phyloP scores from a whole-genome alignment of 2,888 invertebrate genomes.

The Parapristionchus giblindavisi region DNA sequence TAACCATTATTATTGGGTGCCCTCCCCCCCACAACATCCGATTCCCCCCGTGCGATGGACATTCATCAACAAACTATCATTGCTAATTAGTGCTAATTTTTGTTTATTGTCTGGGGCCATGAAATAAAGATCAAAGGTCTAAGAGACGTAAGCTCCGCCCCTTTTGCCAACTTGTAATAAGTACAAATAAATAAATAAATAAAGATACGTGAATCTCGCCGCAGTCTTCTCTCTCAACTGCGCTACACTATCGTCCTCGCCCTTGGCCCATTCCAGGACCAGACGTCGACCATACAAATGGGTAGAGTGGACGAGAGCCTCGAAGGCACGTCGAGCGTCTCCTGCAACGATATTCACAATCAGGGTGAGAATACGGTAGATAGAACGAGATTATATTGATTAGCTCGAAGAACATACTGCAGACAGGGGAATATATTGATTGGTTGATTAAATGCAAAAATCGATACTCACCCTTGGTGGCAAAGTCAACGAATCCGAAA shows the following conservation, averaged over 20 bases:
- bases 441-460: not conserved
- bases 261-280: constrained; percentile 91
- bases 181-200: not conserved
- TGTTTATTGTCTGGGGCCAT: too few relatives aligned
- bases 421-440: not conserved
- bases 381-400: too few relatives aligned
- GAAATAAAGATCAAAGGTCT: too few relatives aligned
- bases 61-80: too few relatives aligned
- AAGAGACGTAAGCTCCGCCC: too few relatives aligned
- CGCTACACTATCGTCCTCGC: constrained; percentile 79
- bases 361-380: not conserved
- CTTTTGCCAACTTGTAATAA: too few relatives aligned
- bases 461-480: constrained; percentile 75
- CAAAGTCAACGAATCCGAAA: constrained; percentile 94
- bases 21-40: too few relatives aligned
- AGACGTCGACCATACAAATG: constrained; percentile 95
- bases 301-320: constrained; percentile 82
- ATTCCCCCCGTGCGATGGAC: too few relatives aligned
- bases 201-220: constrained; percentile 54
- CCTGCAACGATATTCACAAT: constrained; percentile 69
- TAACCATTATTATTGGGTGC: too few relatives aligned
- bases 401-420: too few relatives aligned
- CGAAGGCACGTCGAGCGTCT: constrained; percentile 94
- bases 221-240: constrained; percentile 76
- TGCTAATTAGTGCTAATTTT: too few relatives aligned